Base-by-base conservation (phyloP, 2,113 vertebrate genomes). In the Echinops telfairi region DNA sequence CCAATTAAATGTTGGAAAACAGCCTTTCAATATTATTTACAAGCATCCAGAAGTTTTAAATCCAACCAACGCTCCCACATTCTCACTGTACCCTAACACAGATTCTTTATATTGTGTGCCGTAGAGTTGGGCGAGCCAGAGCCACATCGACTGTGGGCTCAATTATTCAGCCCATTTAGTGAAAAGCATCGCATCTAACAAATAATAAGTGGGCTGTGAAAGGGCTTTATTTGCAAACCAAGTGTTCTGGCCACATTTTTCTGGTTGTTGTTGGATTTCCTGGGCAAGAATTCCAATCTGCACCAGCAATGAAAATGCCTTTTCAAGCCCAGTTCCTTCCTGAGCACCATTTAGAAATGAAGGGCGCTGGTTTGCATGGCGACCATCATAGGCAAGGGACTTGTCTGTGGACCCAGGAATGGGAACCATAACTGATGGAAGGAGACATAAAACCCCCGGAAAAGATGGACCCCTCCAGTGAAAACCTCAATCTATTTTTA, bases 1-100 rank as follows among this genome's bases (percentile, higher is more conserved):
- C 88, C 88, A 96, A 92, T 97, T 97, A 97, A 97, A 94, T 82
- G 90, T 71, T 96, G 92, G 88, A 95, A 96, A 97, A 96, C 83
- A 97, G 95, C 83, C 87, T 95, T 94, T 95, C 93, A 94, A 92
- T 96, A 93, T 96, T 93, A 96, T 96, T 97, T 96, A 97, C 94
- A 96, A 93, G 94, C 90, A 93, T 86, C 73, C 83, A 95, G 83
- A 94, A 96, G 95, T 96, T 97, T 97, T 78, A 90, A 94, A 97
- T 92, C 84, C 94, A 93, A 88, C 90, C 68, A 81, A 53, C 83
- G 89, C 93, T 33, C 84, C 83, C 94, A 91, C 85, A 78, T 86
- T 87, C 93, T 91, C 1, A 0, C 80, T 90, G 93, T 66, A 79
- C 93, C 81, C 58, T 66, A 88, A 95, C 86, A 93, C 80, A 91